Evolutionary conservation across 2,888 invertebrate species (phyloP), one percentile per base, ranked within the genome.

Genomic region (Perithous albicinctus): DNA sequence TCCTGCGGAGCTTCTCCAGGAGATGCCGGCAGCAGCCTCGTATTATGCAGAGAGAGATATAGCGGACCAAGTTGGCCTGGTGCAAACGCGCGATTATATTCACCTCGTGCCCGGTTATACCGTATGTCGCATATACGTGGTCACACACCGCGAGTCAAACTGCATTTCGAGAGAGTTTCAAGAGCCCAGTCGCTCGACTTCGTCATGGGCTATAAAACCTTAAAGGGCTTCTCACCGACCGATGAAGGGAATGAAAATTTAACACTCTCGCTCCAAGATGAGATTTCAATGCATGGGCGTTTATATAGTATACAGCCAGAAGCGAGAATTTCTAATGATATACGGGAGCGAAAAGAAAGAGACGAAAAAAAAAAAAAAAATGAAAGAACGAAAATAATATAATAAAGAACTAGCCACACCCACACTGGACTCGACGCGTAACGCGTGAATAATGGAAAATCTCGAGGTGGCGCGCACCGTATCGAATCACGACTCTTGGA

Each of bases 131-230:
- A n/a, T 18, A 29, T 26, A 51, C 12, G 32, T 6, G 18, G 41
- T 64, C 12, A 59, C n/a, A 38, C 46, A n/a, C n/a, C n/a, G n/a
- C 43, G 29, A 61, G 26, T 59, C 29, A 72, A 73, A 73, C 64
- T 78, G n/a, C 48, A 29, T 56, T 70, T 77, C 32, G 63, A 43
- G 29, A 15, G 35, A 54, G 26, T 2, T 8, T 18, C 41, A 29
- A 18, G 43, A 5, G 23, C 10, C 29, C 38, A 66, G 23, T 15
- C 54, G 66, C 41, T 64, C 10, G n/a, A 63, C 67, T 77, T 67
- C 77, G 80, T 73, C 80, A 77, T 73, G 76, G 80, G 72, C 76
- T 67, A 80, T 80, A 80, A 80, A 80, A 72, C 41, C 46, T 32
- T 2, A 61, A 70, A 67, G 72, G 76, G 70, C 35, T 64, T 29